A percentile compares a stretch with the other conserved stretches of the same genome.
These are phyloP conservation scores for Rhinolophus sinicus DNA, from an alignment of 2,113 vertebrate species.

Conservation along the genomic window DNA sequence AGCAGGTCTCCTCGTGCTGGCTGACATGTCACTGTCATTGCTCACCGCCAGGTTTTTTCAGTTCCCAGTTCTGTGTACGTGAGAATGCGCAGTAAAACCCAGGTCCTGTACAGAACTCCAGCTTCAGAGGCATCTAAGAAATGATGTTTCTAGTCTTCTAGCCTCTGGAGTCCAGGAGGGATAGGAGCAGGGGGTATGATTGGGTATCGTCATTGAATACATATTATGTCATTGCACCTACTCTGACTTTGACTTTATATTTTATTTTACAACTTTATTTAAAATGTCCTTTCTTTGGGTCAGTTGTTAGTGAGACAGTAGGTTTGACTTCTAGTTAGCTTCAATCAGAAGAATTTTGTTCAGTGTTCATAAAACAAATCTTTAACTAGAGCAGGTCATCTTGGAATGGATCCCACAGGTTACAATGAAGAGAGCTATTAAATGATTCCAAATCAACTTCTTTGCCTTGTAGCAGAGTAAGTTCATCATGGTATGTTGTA, in stretches of 20 bases:
- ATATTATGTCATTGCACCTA: not conserved
- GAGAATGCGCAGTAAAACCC: not conserved
- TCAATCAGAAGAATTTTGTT: constrained; percentile 36
- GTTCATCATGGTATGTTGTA: not conserved
- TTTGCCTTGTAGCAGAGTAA: not conserved
- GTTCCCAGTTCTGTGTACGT: not conserved
- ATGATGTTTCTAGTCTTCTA: not conserved
- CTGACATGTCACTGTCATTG: not conserved
- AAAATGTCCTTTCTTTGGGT: not conserved
- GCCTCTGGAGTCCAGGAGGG: not conserved
- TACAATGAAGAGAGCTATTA: not conserved
- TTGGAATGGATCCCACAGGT: not conserved
- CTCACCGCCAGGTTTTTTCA: not conserved
- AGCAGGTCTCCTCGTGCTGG: not conserved
- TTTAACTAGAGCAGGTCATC: constrained; percentile 22
- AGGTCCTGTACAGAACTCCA: not conserved
- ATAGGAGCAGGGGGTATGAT: not conserved
- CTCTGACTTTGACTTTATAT: not conserved
- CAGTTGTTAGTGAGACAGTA: not conserved
- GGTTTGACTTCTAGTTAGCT: constrained; percentile 7
- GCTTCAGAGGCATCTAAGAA: not conserved
- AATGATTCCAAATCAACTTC: not conserved
- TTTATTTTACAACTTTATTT: constrained; percentile 37
- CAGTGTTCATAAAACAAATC: constrained; percentile 13
- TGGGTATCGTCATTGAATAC: not conserved